These are phyloP conservation scores for Teleogryllus oceanicus DNA, from an alignment of 2,888 invertebrate species.

Conservation along the genomic window DNA sequence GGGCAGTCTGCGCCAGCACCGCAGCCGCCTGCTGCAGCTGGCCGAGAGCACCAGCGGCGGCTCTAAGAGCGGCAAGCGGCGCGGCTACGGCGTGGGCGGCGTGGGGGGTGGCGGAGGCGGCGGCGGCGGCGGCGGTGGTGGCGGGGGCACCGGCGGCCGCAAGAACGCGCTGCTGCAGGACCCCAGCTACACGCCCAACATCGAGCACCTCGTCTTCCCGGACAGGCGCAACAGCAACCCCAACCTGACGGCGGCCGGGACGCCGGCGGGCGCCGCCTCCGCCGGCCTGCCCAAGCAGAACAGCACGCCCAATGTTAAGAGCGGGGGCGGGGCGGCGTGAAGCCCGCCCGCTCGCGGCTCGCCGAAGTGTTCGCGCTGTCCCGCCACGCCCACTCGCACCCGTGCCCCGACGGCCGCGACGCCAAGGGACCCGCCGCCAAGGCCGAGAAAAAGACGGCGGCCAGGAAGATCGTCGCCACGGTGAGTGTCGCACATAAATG, in stretches of 20 bases:
- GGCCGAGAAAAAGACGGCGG: background rate
- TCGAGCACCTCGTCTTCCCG: slow-evolving; percentile 57
- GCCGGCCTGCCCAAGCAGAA: slow-evolving; percentile 38
- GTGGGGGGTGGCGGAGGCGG: slow-evolving; percentile 47
- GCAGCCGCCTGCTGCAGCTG: slow-evolving; percentile 52
- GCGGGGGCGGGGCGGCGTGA: background rate
- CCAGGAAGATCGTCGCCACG: background rate
- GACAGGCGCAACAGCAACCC: slow-evolving; percentile 52
- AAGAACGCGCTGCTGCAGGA: slow-evolving; percentile 43
- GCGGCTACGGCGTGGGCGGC: slow-evolving; percentile 47
- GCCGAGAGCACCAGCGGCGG: slow-evolving; percentile 46
- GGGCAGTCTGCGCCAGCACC: slow-evolving; percentile 50
- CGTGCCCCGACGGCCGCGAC: background rate
- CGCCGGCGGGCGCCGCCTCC: slow-evolving; percentile 36
- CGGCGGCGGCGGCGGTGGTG: slow-evolving; percentile 43
- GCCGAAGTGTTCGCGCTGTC: slow-evolving; percentile 53
- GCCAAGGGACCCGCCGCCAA: background rate
- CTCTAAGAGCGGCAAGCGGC: slow-evolving; percentile 46
- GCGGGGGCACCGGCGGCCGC: slow-evolving; percentile 43
- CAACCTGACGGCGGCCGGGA: slow-evolving; percentile 11
- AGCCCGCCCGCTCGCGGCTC: slow-evolving; percentile 43
- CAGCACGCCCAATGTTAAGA: background rate
- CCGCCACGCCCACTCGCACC: slow-evolving; percentile 35
- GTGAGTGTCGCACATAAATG: background rate
- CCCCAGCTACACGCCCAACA: slow-evolving; percentile 56